A percentile compares a stretch with the other conserved stretches of the same genome.
Conservation (phyloP, 2,113 vertebrate genomes). For the Trichechus manatus region DNA sequence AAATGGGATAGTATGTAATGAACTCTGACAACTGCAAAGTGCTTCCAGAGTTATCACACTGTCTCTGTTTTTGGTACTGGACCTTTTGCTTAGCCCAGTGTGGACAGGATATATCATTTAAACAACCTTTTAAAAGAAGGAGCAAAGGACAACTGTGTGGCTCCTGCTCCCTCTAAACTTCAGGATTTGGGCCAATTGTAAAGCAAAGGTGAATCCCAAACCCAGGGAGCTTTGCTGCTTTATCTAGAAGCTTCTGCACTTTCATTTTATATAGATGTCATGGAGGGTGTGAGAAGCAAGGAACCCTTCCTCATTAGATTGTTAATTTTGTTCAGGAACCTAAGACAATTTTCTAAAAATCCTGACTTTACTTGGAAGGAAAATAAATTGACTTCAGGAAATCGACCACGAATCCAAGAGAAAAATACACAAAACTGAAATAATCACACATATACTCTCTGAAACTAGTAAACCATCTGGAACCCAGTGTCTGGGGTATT, state of each 20-base stretch:
- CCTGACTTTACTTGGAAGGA: slow-evolving; percentile 31
- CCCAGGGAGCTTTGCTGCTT: background rate
- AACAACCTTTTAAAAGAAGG: slow-evolving; percentile 9
- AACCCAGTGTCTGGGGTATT: background rate
- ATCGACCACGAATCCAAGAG: slow-evolving; percentile 20
- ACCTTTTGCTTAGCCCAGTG: background rate
- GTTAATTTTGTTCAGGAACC: slow-evolving; percentile 44
- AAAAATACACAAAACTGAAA: slow-evolving; percentile 1
- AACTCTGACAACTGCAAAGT: background rate
- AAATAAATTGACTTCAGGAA: slow-evolving; percentile 26
- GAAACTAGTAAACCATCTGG: slow-evolving; percentile 29
- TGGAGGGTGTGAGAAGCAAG: background rate
- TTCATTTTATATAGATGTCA: background rate
- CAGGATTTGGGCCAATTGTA: background rate
- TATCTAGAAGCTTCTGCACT: background rate
- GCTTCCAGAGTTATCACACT: background rate
- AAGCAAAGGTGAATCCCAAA: background rate
- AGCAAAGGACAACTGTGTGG: background rate
- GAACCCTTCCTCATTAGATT: background rate
- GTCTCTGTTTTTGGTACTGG: background rate
- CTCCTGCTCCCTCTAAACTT: background rate
- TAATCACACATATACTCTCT: background rate
- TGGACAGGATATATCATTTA: background rate
- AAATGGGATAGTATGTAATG: background rate
- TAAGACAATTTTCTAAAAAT: slow-evolving; percentile 60